Evolutionary conservation across 2,888 invertebrate species (phyloP).

Genomic region (Ectemnius continuus): DNA sequence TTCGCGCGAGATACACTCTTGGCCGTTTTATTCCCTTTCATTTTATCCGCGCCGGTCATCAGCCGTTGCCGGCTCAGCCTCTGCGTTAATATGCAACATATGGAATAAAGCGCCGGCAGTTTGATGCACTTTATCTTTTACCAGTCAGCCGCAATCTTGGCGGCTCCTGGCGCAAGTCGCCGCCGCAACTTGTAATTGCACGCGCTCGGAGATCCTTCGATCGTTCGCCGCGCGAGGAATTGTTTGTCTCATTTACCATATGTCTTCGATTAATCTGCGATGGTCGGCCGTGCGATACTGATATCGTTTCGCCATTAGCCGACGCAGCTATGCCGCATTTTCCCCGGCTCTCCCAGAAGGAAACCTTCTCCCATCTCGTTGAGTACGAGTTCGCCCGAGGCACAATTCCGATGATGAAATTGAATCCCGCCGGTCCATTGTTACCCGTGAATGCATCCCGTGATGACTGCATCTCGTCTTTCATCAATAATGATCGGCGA

Average conservation of each 20-base stretch:
- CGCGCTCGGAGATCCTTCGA: too few species aligned
- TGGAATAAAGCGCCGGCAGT: slow-evolving; percentile 7
- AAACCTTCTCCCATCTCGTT: too few species aligned
- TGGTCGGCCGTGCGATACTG: too few species aligned
- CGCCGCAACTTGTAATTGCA: too few species aligned
- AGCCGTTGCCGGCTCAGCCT: neutral
- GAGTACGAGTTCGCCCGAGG: too few species aligned
- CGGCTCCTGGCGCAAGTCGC: neutral
- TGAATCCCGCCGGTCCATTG: neutral
- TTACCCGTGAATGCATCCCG: neutral
- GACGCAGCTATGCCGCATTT: too few species aligned
- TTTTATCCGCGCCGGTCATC: slow-evolving; percentile 16
- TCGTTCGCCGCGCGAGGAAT: slow-evolving; percentile 1
- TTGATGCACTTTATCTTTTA: slow-evolving; percentile 6
- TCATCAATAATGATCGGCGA: neutral
- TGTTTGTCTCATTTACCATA: neutral
- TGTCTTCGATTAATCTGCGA: neutral
- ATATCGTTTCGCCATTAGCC: too few species aligned
- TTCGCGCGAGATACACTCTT: neutral
- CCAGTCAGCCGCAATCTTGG: slow-evolving; percentile 1
- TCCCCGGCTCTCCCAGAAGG: too few species aligned
- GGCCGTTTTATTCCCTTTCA: slow-evolving; percentile 18
- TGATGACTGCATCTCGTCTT: neutral
- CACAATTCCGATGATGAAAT: too few species aligned
- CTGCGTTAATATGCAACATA: slow-evolving; percentile 2